Base-by-base conservation (phyloP, 2,888 invertebrate species). In the Tenthredo mesomela region DNA sequence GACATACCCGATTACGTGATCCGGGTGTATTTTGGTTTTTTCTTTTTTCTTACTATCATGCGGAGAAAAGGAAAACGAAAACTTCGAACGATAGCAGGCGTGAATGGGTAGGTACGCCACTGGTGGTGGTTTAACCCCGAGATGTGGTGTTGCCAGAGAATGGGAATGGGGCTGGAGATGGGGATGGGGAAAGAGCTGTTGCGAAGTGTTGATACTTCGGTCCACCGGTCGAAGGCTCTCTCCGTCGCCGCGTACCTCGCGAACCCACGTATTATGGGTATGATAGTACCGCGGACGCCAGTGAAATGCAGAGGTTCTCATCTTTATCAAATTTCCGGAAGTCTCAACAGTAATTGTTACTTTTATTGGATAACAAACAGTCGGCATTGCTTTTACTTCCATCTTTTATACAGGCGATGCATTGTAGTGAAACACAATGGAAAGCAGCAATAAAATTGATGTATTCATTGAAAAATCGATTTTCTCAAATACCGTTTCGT, bases 181-280 rank as follows among this genome's bases (percentile, higher is more conserved):
- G 54, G 73, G 61, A 73, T 58, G 54, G 82, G 58, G 67, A 43
- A 73, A 86, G 86, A 84, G 87, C 78, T 84, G 85, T 85, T 85
- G 86, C 86, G 84, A 87, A 89, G 89, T 89, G 88, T 87, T 89
- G 89, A 90, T 88, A 87, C 88, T 89, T 86, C 86, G 84, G 80
- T 87, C 84, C 86, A 86, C 78, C 82, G 83, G 83, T 77, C 77
- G 77, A 54, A 80, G 80, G 85, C 84, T 80, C 71, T 84, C 61
- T 77, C 85, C 85, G 77, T 82, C 84, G 77, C 29, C 50, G 77
- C n/a, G 29, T 47, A 77, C 77, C 47, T 50, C 29, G 50, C 33
- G 29, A 54, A 29, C 54, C 54, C 77, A 50, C 47, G 77, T 77
- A 50, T 77, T 50, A 77, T 50, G 29, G 77, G 47, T 50, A 50